Evolutionary conservation across 2,888 invertebrate genomes (phyloP).

Genomic region (Orthonevra nobilis): DNA sequence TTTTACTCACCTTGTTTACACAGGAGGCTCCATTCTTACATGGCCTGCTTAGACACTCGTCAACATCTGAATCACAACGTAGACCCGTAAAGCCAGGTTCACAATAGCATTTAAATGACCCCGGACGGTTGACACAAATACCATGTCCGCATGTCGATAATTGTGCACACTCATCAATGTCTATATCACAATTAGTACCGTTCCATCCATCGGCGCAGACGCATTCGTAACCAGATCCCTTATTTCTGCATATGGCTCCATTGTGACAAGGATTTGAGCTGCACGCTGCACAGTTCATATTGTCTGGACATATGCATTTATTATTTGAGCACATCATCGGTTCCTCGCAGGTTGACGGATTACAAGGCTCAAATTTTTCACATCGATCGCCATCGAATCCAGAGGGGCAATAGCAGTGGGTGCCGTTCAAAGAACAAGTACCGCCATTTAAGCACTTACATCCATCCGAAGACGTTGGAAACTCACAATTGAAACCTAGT

Average conservation of each 20-base stretch:
- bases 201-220: constrained; percentile 83
- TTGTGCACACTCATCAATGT: constrained; percentile 85
- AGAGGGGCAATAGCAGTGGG: constrained; percentile 78
- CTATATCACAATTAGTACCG: constrained; percentile 83
- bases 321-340: constrained; percentile 79
- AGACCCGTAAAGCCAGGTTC: constrained; percentile 93
- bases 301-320: constrained; percentile 79
- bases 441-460: constrained; percentile 79
- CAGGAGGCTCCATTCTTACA: constrained; percentile 92
- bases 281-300: constrained; percentile 81
- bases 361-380: constrained; percentile 78
- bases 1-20: constrained; percentile 83
- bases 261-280: constrained; percentile 84
- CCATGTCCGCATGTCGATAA: constrained; percentile 88
- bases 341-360: constrained; percentile 77
- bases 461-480: constrained; percentile 73
- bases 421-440: constrained; percentile 78
- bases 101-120: constrained; percentile 92
- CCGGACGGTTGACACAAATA: constrained; percentile 88
- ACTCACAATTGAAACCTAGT: constrained; percentile 79
- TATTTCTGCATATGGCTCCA: constrained; percentile 84
- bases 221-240: constrained; percentile 83
- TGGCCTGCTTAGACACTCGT: constrained; percentile 92
- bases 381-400: constrained; percentile 79
- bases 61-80: constrained; percentile 91